phyloP scores from a whole-genome alignment of 2,888 invertebrate genomes.

The Perdita meconis region DNA sequence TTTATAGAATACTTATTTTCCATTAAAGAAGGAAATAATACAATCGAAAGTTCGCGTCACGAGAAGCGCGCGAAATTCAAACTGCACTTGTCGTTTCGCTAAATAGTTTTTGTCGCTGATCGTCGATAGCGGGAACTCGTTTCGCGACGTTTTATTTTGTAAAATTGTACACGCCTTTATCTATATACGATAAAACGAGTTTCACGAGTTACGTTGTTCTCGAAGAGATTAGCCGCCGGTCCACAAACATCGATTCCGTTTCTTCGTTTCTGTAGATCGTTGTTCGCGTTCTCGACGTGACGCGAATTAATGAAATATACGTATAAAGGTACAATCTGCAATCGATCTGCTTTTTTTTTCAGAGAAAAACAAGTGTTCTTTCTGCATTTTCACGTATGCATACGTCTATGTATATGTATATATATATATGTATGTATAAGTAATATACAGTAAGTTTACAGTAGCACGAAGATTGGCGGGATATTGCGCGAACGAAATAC shows the following conservation, averaged over 20 bases:
- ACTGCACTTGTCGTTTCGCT: background rate
- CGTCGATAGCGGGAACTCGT: constrained; percentile 3
- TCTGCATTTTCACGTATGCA: constrained; percentile 47
- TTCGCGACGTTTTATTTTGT: background rate
- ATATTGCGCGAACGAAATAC: constrained; percentile 57
- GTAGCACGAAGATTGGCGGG: constrained; percentile 67
- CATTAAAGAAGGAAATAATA: constrained; percentile 60
- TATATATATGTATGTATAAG: constrained; percentile 68
- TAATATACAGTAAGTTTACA: constrained; percentile 82
- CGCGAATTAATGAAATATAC: constrained; percentile 67
- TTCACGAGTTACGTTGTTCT: background rate
- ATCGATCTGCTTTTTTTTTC: constrained; percentile 34
- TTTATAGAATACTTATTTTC: constrained; percentile 44
- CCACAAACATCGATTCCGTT: background rate
- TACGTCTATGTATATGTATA: constrained; percentile 52
- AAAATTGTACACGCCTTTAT: background rate
- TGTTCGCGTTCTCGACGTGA: constrained; percentile 46
- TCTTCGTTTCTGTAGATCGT: constrained; percentile 2
- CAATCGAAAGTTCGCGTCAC: constrained; percentile 64
- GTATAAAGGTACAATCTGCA: constrained; percentile 78
- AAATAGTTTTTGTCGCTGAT: constrained; percentile 5
- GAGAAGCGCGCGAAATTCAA: constrained; percentile 42
- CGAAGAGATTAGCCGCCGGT: background rate
- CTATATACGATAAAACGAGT: background rate
- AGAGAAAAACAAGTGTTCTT: constrained; percentile 68